Evolutionary conservation across 2,888 invertebrate species (phyloP), one percentile per base, ranked within the genome.

Genomic region (Cephus sareptanus): DNA sequence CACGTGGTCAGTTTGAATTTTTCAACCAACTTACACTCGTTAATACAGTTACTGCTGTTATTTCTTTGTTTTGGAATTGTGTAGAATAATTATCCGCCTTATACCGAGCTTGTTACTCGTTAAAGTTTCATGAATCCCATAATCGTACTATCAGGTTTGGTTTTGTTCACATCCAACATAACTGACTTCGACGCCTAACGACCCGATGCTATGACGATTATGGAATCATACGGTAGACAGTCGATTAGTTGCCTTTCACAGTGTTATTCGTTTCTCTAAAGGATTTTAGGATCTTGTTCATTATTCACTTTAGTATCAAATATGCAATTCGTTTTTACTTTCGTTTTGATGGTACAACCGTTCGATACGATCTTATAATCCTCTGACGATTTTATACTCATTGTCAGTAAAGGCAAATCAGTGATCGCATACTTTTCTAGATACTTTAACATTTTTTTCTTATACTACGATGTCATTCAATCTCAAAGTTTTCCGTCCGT

Each of bases 321-420:
- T 2, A 1, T 56, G 0, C 23, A 23, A 4, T 56, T 56, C 2
- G 9, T 23, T 23, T 56, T 56, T 56, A 56, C 56, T 56, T 56
- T 56, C 56, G 23, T 23, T 56, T 56, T 56, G 23, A 9, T 9
- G 9, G 23, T 56, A 23, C 23, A 56, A 2, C 23, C 23, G 56
- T 6, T 56, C 2, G 23, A 23, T 23, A 15, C 15, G 56, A 56
- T 56, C 9, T 56, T 56, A 56, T 56, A 23, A 56, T 56, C 56
- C 56, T 56, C 23, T 9, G 56, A 56, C 23, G 56, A 56, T 9
- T 56, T 23, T 56, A 56, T 56, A 56, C 56, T 56, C 37, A 37
- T 15, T 13, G 12, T 71, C 56, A 73, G 78, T 37, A 40, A 78
- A 78, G 78, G 78, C 78, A 78, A 78, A 78, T 78, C 56, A 78